Conservation (phyloP, 2,113 vertebrate species). For the Perca fluviatilis region DNA sequence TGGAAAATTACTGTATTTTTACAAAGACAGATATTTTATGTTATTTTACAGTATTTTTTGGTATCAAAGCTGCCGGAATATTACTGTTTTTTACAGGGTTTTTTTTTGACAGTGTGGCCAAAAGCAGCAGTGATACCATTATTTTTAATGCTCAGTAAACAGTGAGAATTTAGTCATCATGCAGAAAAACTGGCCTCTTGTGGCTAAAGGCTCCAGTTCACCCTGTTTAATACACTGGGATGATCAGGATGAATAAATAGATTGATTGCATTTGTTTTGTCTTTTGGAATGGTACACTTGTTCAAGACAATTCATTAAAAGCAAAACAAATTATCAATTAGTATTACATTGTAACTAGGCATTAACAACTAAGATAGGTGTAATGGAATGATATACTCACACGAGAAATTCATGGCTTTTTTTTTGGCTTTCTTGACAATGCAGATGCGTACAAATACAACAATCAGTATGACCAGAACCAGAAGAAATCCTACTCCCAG, state of each 20-base stretch:
- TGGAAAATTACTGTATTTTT: too few species aligned
- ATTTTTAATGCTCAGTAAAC: neutral
- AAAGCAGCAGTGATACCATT: neutral
- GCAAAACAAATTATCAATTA: neutral
- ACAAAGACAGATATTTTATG: too few species aligned
- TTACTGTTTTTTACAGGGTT: too few species aligned
- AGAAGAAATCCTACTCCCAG: slow-evolving; percentile 9
- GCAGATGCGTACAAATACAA: slow-evolving; percentile 18
- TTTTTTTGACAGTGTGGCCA: too few species aligned
- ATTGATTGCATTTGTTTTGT: neutral
- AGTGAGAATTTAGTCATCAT: neutral
- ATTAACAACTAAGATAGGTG: too few species aligned
- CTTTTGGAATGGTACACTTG: neutral
- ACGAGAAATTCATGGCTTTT: neutral
- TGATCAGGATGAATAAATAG: neutral
- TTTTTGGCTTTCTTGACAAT: slow-evolving; percentile 18
- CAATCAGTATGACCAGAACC: slow-evolving; percentile 20
- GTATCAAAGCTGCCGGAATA: too few species aligned
- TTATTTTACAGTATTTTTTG: too few species aligned
- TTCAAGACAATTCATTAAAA: neutral
- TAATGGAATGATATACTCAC: slow-evolving; percentile 41
- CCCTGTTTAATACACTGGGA: neutral
- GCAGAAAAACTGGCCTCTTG: slow-evolving; percentile 48
- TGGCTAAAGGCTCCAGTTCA: slow-evolving; percentile 25
- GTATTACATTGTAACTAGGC: neutral